Evolutionary conservation across 1,140 invertebrate species (phyloP).

Genomic region (Heterodera schachtii): DNA sequence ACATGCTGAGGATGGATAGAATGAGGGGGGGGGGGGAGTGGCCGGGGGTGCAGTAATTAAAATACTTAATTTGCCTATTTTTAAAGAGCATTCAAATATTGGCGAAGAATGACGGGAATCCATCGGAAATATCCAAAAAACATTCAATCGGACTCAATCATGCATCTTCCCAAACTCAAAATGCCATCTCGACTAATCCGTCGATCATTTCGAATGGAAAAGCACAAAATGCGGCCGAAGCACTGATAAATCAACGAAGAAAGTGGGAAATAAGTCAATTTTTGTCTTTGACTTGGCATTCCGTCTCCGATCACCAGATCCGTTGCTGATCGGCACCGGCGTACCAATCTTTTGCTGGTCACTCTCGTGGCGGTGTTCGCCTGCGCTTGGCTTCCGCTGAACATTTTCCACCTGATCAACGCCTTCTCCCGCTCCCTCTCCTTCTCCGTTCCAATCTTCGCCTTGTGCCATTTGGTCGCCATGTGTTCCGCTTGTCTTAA

Average conservation of each 20-base stretch:
- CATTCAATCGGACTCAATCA: not conserved
- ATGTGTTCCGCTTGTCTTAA: constrained; percentile 62
- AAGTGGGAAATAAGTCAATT: not conserved
- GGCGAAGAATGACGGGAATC: not conserved
- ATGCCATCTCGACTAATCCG: not conserved
- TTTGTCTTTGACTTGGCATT: too few relatives aligned
- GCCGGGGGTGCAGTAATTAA: too few relatives aligned
- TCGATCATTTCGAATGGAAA: constrained; percentile 5
- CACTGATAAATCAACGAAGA: not conserved
- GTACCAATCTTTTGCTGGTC: constrained; percentile 70
- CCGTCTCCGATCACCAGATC: constrained; percentile 43
- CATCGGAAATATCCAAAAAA: not conserved
- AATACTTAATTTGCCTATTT: too few relatives aligned
- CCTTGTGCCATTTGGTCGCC: constrained; percentile 66
- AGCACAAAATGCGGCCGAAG: not conserved
- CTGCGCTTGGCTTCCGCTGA: constrained; percentile 69
- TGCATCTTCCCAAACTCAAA: not conserved
- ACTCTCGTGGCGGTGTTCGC: constrained; percentile 67
- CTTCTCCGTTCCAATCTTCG: constrained; percentile 68
- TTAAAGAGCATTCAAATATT: not conserved
- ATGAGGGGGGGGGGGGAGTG: too few relatives aligned
- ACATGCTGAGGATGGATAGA: too few relatives aligned
- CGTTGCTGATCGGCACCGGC: constrained; percentile 68
- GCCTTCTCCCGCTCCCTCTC: constrained; percentile 51
- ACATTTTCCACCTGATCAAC: constrained; percentile 69